Evolutionary conservation across 2,113 vertebrate species (phyloP).

Genomic region (Dinomys branickii): DNA sequence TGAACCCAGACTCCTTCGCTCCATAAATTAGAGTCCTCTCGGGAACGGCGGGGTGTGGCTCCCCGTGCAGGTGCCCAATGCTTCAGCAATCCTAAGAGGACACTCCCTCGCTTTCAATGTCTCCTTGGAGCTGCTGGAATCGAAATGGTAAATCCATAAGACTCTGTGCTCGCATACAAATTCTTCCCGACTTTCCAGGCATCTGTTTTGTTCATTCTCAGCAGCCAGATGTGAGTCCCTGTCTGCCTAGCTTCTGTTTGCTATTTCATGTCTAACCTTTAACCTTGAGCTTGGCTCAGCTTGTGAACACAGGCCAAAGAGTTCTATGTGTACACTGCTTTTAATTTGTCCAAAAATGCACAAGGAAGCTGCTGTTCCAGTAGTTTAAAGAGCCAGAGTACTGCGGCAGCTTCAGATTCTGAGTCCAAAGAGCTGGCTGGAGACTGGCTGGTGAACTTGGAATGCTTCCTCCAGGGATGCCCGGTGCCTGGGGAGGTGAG

Average conservation of each 20-base stretch:
- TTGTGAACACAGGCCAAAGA: conserved; percentile 59
- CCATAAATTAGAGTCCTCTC: conserved; percentile 70
- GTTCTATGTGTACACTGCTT: conserved; percentile 51
- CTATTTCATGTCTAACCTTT: conserved; percentile 68
- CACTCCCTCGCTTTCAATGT: conserved; percentile 73
- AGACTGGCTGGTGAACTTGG: neutral
- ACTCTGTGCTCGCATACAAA: conserved; percentile 4
- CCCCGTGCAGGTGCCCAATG: conserved; percentile 65
- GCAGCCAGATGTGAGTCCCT: conserved; percentile 74
- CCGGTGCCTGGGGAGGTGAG: neutral
- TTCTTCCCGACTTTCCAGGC: conserved; percentile 67
- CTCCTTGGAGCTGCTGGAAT: conserved; percentile 61
- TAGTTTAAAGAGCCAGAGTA: neutral
- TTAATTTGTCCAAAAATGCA: conserved; percentile 32
- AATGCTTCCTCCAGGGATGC: neutral
- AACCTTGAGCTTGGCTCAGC: conserved; percentile 59
- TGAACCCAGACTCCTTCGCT: conserved; percentile 65
- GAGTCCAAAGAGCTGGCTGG: neutral
- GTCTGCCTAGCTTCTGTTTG: conserved; percentile 78
- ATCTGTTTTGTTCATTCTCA: conserved; percentile 78
- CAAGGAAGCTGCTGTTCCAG: conserved; percentile 45
- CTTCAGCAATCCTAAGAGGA: conserved; percentile 65
- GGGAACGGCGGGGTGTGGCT: conserved; percentile 57
- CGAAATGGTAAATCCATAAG: conserved; percentile 75
- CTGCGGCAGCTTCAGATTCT: neutral